Conservation (phyloP, 1,140 invertebrate species). For the Eumeta japonica region DNA sequence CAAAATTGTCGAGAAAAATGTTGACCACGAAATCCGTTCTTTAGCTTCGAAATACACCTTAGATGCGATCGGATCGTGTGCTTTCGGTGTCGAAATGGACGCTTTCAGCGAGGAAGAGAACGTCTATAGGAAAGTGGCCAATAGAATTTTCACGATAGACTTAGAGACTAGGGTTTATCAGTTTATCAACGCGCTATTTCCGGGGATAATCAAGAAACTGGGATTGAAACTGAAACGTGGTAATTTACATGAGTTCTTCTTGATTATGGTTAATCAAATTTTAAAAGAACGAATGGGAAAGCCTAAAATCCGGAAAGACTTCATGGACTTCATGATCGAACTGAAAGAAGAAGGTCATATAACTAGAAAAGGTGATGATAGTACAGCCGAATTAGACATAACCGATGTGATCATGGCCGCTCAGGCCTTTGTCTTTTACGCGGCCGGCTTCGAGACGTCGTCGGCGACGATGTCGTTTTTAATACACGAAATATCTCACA, state of each 20-base stretch:
- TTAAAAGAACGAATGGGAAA: slow-evolving; percentile 42
- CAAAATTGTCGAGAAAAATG: slow-evolving; percentile 8
- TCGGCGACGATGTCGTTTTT: background rate
- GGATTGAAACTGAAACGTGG: slow-evolving; percentile 11
- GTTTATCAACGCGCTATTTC: slow-evolving; percentile 11
- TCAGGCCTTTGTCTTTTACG: background rate
- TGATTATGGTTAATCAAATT: slow-evolving; percentile 26
- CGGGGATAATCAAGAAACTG: slow-evolving; percentile 13
- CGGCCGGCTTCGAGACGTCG: background rate
- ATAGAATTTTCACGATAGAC: slow-evolving; percentile 21
- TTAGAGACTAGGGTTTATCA: slow-evolving; percentile 26
- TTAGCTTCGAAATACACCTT: slow-evolving; percentile 50
- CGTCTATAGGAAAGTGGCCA: slow-evolving; percentile 42
- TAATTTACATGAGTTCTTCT: slow-evolving; percentile 23
- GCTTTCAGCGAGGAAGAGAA: slow-evolving; percentile 34
- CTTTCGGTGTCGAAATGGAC: slow-evolving; percentile 61
- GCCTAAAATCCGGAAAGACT: slow-evolving; percentile 47
- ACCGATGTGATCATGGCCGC: background rate
- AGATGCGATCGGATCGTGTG: slow-evolving; percentile 57
- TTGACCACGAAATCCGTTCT: slow-evolving; percentile 43
- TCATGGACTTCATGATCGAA: no score
- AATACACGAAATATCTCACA: background rate
- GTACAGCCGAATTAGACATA: slow-evolving; percentile 2
- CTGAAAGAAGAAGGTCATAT: slow-evolving; percentile 44
- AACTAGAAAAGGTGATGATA: slow-evolving; percentile 6